A percentile compares a stretch with the other conserved stretches of the same genome.
Evolutionary conservation across 2,888 invertebrate species (phyloP).

Genomic region (Pristionchus entomophagus): DNA sequence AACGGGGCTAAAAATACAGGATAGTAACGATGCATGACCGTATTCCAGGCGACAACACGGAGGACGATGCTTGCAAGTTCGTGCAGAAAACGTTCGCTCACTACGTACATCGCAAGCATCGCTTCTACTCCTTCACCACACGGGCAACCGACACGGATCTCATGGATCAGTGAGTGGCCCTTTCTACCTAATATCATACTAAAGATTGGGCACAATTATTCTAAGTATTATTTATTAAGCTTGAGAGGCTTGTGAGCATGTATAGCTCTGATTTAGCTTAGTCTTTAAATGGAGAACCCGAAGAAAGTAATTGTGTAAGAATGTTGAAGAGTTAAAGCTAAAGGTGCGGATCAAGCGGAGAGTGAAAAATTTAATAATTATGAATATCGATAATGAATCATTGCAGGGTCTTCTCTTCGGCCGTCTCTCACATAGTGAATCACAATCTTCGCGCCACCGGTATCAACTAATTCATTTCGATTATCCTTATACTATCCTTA

Average conservation of each 20-base stretch:
- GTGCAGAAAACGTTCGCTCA: slow-evolving; percentile 36
- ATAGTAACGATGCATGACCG: too few relatives aligned
- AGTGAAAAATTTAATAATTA: too few relatives aligned
- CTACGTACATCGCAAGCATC: slow-evolving; percentile 48
- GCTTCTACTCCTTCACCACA: slow-evolving; percentile 69
- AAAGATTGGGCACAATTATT: too few relatives aligned
- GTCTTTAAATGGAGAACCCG: too few relatives aligned
- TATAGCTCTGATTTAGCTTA: too few relatives aligned
- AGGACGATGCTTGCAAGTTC: slow-evolving; percentile 44
- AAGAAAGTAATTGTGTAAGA: too few relatives aligned
- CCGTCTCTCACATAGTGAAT: slow-evolving; percentile 65
- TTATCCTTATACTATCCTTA: not conserved
- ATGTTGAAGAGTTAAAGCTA: too few relatives aligned
- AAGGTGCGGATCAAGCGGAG: too few relatives aligned
- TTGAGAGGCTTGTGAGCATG: too few relatives aligned
- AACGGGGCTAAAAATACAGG: too few relatives aligned
- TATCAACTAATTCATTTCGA: slow-evolving; percentile 56
- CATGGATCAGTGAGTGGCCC: slow-evolving; percentile 68
- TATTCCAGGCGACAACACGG: slow-evolving; percentile 65
- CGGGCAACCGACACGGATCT: slow-evolving; percentile 76
- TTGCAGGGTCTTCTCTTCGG: slow-evolving; percentile 62
- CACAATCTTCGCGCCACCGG: slow-evolving; percentile 65
- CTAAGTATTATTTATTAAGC: too few relatives aligned
- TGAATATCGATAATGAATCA: not conserved
- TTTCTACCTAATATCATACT: not conserved